Conservation (phyloP, 2,113 vertebrate species). For the Pteropus alecto region DNA sequence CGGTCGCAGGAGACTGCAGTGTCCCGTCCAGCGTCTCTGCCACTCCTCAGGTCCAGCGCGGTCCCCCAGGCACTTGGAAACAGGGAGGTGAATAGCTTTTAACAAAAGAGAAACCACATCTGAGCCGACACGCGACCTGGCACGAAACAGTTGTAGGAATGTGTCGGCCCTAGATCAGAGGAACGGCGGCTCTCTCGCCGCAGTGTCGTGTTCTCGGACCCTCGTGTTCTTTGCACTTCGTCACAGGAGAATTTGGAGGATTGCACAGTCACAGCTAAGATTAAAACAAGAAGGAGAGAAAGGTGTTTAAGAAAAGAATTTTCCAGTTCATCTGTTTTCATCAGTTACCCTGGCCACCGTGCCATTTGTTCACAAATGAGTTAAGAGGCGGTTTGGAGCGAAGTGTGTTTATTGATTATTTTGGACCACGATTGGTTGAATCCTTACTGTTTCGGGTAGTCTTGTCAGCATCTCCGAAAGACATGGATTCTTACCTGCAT, state of each 20-base stretch:
- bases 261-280: neutral
- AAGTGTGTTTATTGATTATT: neutral
- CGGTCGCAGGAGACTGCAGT: neutral
- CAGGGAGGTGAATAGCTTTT: neutral
- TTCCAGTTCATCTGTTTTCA: neutral
- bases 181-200: neutral
- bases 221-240: neutral
- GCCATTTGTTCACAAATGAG: fast-evolving
- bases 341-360: fast-evolving
- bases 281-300: neutral
- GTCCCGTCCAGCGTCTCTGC: fast-evolving
- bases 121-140: fast-evolving
- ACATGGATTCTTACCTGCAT: no score
- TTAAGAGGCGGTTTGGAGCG: no score
- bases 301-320: neutral
- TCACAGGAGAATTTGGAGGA: neutral
- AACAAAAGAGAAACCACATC: neutral
- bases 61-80: neutral
- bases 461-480: neutral
- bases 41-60: no score
- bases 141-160: neutral
- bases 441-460: neutral
- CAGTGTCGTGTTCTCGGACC: neutral
- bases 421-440: neutral
- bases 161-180: fast-evolving